These are phyloP conservation scores for Drosophila punjabiensis DNA, from an alignment of 1,140 invertebrate genomes.

Conservation along the genomic window DNA sequence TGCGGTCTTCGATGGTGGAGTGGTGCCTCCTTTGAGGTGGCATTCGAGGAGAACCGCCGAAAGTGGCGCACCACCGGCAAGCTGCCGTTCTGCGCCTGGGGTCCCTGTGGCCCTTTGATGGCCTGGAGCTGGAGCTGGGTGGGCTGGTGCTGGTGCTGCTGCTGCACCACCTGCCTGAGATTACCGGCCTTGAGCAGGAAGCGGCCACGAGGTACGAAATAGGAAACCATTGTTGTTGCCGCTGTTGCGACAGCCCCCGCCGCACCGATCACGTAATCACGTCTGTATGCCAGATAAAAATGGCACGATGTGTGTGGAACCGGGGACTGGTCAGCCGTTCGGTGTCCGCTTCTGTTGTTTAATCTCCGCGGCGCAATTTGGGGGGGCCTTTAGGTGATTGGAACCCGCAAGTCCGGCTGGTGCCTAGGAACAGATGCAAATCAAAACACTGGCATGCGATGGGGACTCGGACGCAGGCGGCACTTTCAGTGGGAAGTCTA, in stretches of 20 bases:
- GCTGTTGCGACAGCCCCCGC: slow-evolving; percentile 21
- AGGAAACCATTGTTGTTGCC: slow-evolving; percentile 73
- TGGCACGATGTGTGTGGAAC: slow-evolving; percentile 38
- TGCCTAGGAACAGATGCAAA: slow-evolving; percentile 37
- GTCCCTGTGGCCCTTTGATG: slow-evolving; percentile 27
- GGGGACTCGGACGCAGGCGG: slow-evolving; percentile 4
- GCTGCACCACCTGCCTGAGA: slow-evolving; percentile 67
- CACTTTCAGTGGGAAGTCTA: slow-evolving; percentile 25
- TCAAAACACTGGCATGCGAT: slow-evolving; percentile 21
- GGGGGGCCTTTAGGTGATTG: slow-evolving; percentile 17
- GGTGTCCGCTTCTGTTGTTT: slow-evolving; percentile 30
- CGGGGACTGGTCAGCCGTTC: slow-evolving; percentile 13
- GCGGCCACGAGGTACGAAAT: slow-evolving; percentile 79
- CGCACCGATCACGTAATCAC: slow-evolving; percentile 39
- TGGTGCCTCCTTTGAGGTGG: slow-evolving; percentile 30
- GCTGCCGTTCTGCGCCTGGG: slow-evolving; percentile 48
- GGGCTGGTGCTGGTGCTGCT: slow-evolving; percentile 70
- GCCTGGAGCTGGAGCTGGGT: slow-evolving; percentile 34
- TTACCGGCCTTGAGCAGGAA: slow-evolving; percentile 77
- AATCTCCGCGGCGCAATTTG: slow-evolving; percentile 25
- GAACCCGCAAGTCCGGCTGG: slow-evolving; percentile 1
- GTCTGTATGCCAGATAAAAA: slow-evolving; percentile 44
- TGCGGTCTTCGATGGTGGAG: slow-evolving; percentile 26
- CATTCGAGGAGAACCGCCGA: slow-evolving; percentile 62
- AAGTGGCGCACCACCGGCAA: slow-evolving; percentile 70